Conservation (phyloP, 2,113 vertebrate genomes). For the Xenopus tropicalis region UCB_Xtro_10.0 CM004448.2:120504001-120504500, state of each 20-base stretch:
- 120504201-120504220: neutral
- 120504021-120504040: no score
- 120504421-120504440: no score
- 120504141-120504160: neutral
- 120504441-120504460: no score
- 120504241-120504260: conserved; percentile 16
- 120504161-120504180: neutral
- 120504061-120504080: no score
- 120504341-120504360: conserved; percentile 1
- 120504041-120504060: no score
- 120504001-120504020: no score
- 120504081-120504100: no score
- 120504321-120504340: conserved; percentile 17
- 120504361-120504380: neutral
- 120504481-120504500: no score
- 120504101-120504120: no score
- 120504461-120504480: no score
- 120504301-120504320: conserved; percentile 26
- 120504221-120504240: neutral
- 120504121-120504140: no score
- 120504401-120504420: no score
- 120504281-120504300: conserved; percentile 24
- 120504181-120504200: neutral
- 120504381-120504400: conserved; percentile 11
- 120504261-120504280: neutral